A percentile compares a stretch with the other conserved stretches of the same genome.
phyloP scores from a whole-genome alignment of 2,113 vertebrate species.

The Xenopus tropicalis region UCB_Xtro_10.0 CM004446.2:58569001-58569500 shows the following conservation, averaged over 20 bases:
- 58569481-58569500: no score
- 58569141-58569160: not conserved
- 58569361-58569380: not conserved
- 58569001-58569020: no score
- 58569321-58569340: constrained; percentile 4
- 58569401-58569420: not conserved
- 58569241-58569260: constrained; percentile 29
- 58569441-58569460: not conserved
- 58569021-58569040: no score
- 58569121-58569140: not conserved
- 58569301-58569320: constrained; percentile 30
- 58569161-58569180: not conserved
- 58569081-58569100: not conserved
- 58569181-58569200: not conserved
- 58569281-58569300: constrained; percentile 37
- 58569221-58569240: not conserved
- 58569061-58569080: not conserved
- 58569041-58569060: no score
- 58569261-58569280: constrained; percentile 37
- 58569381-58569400: not conserved
- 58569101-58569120: not conserved
- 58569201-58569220: not conserved
- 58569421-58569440: not conserved
- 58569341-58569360: not conserved
- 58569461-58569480: no score